Evolutionary conservation across 2,113 vertebrate genomes (phyloP).

Genomic region (Shinisaurus crocodilurus): DNA sequence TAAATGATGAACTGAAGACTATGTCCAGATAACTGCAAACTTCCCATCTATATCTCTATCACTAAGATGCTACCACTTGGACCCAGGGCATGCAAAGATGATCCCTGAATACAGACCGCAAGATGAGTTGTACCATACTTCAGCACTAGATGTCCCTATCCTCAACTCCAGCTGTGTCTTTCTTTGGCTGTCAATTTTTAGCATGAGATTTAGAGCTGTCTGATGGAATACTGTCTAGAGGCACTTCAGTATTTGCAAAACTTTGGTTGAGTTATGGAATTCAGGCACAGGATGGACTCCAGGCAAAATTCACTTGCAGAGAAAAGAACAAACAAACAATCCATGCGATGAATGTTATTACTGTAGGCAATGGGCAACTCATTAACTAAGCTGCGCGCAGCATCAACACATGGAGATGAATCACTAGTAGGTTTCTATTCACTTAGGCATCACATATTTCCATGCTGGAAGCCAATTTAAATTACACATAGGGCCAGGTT

Average conservation of each 20-base stretch:
- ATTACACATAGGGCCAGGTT: conserved; percentile 30
- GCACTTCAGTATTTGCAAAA: background rate
- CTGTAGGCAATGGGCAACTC: conserved; percentile 38
- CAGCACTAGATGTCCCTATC: background rate
- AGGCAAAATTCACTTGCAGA: background rate
- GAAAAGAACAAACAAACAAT: conserved; percentile 21
- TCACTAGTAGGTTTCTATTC: conserved; percentile 28
- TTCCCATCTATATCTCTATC: background rate
- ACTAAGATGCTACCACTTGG: background rate
- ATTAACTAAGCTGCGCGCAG: conserved; percentile 30
- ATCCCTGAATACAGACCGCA: background rate
- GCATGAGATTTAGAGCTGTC: conserved; percentile 5
- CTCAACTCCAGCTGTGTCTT: background rate
- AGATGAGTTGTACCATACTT: background rate
- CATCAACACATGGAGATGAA: conserved; percentile 12
- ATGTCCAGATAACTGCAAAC: background rate
- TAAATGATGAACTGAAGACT: background rate
- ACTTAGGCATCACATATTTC: background rate
- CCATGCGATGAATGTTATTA: background rate
- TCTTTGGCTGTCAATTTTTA: background rate
- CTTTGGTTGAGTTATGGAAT: background rate
- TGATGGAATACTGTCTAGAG: background rate
- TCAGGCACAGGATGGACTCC: conserved; percentile 17
- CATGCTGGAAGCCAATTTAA: conserved; percentile 39
- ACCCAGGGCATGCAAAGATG: background rate